Conservation (phyloP, 2,113 vertebrate genomes). For the Nesogale talazaci region DNA sequence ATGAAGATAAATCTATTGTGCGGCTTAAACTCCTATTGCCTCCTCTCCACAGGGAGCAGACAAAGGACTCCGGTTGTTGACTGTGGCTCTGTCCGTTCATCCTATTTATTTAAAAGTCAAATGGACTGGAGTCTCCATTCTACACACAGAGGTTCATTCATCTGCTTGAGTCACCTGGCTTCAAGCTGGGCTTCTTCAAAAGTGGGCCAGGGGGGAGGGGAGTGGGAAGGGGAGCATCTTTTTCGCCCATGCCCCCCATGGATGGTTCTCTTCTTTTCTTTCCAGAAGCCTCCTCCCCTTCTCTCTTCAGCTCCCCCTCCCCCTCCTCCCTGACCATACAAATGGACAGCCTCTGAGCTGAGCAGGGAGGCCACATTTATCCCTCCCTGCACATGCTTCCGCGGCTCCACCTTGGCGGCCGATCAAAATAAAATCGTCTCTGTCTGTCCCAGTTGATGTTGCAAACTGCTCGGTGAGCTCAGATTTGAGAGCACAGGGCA, state of each 20-base stretch:
- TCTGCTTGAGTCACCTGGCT: slow-evolving; percentile 63
- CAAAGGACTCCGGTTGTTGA: slow-evolving; percentile 17
- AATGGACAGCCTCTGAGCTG: not conserved
- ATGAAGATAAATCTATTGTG: slow-evolving; percentile 6
- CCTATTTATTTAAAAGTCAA: slow-evolving; percentile 67
- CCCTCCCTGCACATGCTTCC: slow-evolving; percentile 35
- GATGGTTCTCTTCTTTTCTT: slow-evolving; percentile 42
- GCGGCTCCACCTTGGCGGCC: slow-evolving; percentile 47
- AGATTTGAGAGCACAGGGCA: slow-evolving; percentile 43
- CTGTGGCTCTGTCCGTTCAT: not conserved
- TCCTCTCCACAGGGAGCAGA: not conserved
- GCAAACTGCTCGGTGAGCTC: slow-evolving; percentile 37
- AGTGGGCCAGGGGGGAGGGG: not conserved
- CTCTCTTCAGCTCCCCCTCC: no score
- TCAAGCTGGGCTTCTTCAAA: slow-evolving; percentile 50
- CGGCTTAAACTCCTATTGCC: not conserved
- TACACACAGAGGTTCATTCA: slow-evolving; percentile 60
- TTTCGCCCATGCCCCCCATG: not conserved
- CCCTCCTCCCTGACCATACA: no score
- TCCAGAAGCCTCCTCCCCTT: not conserved
- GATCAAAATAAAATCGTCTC: slow-evolving; percentile 42
- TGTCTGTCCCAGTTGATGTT: slow-evolving; percentile 29
- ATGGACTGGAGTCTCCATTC: slow-evolving; percentile 47
- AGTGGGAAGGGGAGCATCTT: not conserved
- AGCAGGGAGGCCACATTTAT: not conserved